Evolutionary conservation across 2,113 vertebrate species (phyloP), one percentile per base, ranked within the genome.

Genomic region (Corythaixoides concolor): DNA sequence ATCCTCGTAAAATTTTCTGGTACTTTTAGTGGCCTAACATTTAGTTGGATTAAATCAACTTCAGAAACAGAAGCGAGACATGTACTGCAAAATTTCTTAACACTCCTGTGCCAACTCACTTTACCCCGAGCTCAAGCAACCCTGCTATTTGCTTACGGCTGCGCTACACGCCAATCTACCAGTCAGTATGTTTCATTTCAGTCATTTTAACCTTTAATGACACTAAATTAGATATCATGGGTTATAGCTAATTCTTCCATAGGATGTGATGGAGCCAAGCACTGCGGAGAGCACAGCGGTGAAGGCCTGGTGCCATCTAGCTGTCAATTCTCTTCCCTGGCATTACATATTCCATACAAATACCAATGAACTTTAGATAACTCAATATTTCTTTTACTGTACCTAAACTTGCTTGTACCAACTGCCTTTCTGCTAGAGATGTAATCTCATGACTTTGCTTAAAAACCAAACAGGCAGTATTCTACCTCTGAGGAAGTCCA

Each of bases 251-350:
- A 33, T 7, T 37, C 27, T 27, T 56, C 37, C 69, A 11, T 4
- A 8, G 0, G 74, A 12, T 3, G 59, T 15, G 37, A 60, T 5
- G 10, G 2, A 15, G 59, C 7, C 35, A 3, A 19, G 72, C 3
- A 32, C 24, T 63, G 3, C 28, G 0, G 32, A 23, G 37, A 83
- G 79, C 32, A n/a, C 93, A 90, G 83, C 12, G 4, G 79, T 43
- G 97, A 97, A 56, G 45, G 82, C 78, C 79, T 91, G 95, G 94
- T 96, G 96, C 97, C 96, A 97, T 78, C 94, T 96, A 92, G 93
- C 96, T 94, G 95, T 30, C 89, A 94, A 15, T 45, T 47, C 17
- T 68, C 49, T n/a, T 52, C 7, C 32, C 69, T 85, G 39, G 60
- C 32, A 5, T 60, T 32, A 30, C 33, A 19, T 33, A 64, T 47